Conservation (phyloP, 2,888 invertebrate species). For the Incurvaria masculella region DNA sequence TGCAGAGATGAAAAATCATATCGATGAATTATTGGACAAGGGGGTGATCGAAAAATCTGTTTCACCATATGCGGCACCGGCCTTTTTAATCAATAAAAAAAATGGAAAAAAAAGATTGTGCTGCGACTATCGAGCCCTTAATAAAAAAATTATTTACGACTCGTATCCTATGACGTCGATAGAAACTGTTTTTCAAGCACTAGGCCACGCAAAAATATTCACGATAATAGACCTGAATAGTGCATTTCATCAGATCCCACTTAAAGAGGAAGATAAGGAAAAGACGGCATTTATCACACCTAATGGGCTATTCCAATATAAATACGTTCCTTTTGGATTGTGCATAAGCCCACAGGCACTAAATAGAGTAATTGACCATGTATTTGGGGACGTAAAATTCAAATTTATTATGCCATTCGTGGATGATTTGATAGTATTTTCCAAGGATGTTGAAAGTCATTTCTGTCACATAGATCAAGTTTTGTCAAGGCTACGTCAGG, state of each 20-base stretch:
- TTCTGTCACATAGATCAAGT: neutral
- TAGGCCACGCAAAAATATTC: neutral
- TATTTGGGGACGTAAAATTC: conserved; percentile 2
- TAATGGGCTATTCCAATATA: neutral
- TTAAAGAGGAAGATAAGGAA: neutral
- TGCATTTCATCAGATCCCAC: neutral
- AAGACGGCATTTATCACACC: neutral
- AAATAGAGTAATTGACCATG: neutral
- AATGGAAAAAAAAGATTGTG: too few species aligned
- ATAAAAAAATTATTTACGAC: too few species aligned
- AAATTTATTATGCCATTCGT: conserved; percentile 7
- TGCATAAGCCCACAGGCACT: neutral
- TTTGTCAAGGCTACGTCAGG: neutral
- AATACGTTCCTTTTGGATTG: neutral
- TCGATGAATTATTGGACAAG: too few species aligned
- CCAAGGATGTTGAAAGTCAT: neutral
- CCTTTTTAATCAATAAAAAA: too few species aligned
- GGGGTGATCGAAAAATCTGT: too few species aligned
- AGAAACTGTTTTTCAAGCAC: neutral
- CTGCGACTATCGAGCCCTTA: too few species aligned
- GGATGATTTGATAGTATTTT: conserved; percentile 4
- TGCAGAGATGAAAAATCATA: too few species aligned
- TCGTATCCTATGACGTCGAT: neutral
- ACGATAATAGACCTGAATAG: neutral
- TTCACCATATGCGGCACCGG: too few species aligned